Conservation (phyloP, 2,113 vertebrate genomes). For the Leucopternis melanops region DNA sequence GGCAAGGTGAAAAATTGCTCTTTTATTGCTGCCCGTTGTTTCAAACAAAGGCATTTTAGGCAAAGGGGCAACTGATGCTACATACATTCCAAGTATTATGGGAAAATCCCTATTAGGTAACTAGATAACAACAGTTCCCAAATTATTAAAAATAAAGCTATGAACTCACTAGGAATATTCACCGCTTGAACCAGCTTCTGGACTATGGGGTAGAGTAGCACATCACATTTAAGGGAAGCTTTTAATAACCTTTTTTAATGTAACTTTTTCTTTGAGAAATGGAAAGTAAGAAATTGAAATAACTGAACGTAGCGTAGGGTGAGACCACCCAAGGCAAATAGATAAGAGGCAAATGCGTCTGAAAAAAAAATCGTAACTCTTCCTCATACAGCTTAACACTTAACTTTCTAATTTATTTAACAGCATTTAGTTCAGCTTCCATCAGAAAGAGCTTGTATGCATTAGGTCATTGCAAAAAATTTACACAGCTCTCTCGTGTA, state of each 20-base stretch:
- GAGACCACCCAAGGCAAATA: not conserved
- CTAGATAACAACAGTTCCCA: not conserved
- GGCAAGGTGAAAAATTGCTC: not conserved
- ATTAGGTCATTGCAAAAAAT: not conserved
- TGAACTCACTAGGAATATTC: not conserved
- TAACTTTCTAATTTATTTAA: not conserved
- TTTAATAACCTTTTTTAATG: not conserved
- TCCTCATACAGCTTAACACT: not conserved
- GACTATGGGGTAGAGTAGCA: not conserved
- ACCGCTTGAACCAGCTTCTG: not conserved
- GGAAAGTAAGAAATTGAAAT: not conserved
- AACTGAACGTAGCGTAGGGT: rapidly evolving
- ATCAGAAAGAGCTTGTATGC: not conserved
- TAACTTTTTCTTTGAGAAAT: not conserved
- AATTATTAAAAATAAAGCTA: not conserved
- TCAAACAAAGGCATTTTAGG: not conserved
- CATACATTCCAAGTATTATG: not conserved
- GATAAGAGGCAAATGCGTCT: not conserved
- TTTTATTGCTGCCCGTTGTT: not conserved
- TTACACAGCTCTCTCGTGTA: not conserved
- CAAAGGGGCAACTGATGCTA: not conserved
- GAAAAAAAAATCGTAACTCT: not conserved
- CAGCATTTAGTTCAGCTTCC: not conserved
- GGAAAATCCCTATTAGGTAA: not conserved
- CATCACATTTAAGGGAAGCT: not conserved